Percentiles rank a stretch among this genome's conserved stretches.
These are phyloP conservation scores for Strix uralensis DNA, from an alignment of 2,113 vertebrate species.

Conservation along the genomic window DNA sequence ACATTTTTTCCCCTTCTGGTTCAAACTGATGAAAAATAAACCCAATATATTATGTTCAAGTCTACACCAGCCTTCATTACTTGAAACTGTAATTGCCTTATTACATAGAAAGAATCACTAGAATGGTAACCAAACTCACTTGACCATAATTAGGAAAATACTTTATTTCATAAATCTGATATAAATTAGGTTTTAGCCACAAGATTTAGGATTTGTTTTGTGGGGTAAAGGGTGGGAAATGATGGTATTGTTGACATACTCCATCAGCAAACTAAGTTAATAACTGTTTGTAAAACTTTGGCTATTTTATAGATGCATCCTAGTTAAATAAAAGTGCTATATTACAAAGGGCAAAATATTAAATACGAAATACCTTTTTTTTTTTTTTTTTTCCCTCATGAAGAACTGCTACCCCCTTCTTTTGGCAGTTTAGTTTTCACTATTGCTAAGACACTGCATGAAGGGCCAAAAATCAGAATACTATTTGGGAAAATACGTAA, in stretches of 20 bases:
- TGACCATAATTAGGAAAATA: conserved; percentile 83
- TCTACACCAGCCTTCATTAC: conserved; percentile 73
- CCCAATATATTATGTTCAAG: conserved; percentile 69
- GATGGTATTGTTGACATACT: conserved; percentile 64
- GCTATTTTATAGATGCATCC: conserved; percentile 79
- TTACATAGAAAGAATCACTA: conserved; percentile 78
- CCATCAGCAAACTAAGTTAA: conserved; percentile 70
- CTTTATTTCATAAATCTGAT: conserved; percentile 82
- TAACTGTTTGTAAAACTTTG: conserved; percentile 79
- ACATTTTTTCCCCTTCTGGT: conserved; percentile 66
- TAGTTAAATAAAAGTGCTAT: conserved; percentile 82
- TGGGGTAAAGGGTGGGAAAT: conserved; percentile 56
- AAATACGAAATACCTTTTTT: conserved; percentile 60
- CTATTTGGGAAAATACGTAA: conserved; percentile 75
- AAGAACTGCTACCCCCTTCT: conserved; percentile 77
- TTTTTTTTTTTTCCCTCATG: not conserved
- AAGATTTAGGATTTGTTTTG: conserved; percentile 67
- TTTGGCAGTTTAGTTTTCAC: conserved; percentile 73
- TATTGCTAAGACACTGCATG: conserved; percentile 83
- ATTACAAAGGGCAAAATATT: conserved; percentile 78
- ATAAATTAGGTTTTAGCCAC: conserved; percentile 80
- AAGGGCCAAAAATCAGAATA: conserved; percentile 76
- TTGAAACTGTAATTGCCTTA: conserved; percentile 80
- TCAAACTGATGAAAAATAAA: conserved; percentile 71
- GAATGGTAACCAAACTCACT: conserved; percentile 80